phyloP scores from a whole-genome alignment of 2,888 invertebrate species.

The Tenthredo scrophulariae region DNA sequence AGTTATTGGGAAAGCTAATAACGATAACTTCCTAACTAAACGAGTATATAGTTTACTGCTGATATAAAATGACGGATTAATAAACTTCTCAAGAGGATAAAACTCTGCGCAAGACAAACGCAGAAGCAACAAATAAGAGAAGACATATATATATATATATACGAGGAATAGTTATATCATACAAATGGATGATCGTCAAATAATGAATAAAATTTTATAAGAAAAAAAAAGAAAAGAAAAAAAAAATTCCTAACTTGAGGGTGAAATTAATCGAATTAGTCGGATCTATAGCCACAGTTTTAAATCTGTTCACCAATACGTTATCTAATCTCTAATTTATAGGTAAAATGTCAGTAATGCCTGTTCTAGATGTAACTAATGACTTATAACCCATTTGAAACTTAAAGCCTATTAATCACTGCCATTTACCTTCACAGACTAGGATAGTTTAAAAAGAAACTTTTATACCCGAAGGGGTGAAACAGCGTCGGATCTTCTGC shows the following conservation, averaged over 20 bases:
- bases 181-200: not conserved
- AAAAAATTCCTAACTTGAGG: not conserved
- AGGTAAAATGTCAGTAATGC: conserved; percentile 32
- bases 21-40: conserved; percentile 22
- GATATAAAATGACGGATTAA: conserved; percentile 47
- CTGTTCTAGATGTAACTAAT: conserved; percentile 43
- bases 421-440: not conserved
- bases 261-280: not conserved
- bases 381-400: conserved; percentile 11
- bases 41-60: conserved; percentile 28
- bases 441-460: conserved; percentile 43
- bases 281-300: not conserved
- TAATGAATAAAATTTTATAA: not conserved
- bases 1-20: conserved; percentile 43
- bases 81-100: not conserved
- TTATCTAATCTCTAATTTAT: conserved; percentile 45
- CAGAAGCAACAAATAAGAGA: not conserved
- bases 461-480: not conserved
- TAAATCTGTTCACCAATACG: conserved; percentile 15
- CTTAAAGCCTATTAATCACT: conserved; percentile 35
- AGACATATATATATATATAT: too few relatives aligned
- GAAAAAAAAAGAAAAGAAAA: too few relatives aligned
- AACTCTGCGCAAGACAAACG: conserved; percentile 1
- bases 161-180: not conserved
- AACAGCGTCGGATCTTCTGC: not conserved